phyloP scores from a whole-genome alignment of 2,797 vertebrate genomes.

The Champsocephalus esox region DNA sequence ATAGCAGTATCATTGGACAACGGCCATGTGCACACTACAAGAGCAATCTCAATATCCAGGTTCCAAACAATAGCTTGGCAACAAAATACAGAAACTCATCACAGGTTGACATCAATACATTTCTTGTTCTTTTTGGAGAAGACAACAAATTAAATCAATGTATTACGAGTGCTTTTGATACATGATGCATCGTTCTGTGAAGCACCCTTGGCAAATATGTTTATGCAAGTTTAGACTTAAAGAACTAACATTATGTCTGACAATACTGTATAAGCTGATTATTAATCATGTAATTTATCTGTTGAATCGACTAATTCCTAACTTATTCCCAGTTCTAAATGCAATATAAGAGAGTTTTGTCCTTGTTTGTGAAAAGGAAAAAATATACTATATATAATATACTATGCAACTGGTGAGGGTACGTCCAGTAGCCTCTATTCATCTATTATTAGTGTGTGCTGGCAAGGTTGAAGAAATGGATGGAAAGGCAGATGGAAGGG shows the following conservation, averaged over 20 bases:
- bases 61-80: constrained; percentile 39
- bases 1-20: constrained; percentile 26
- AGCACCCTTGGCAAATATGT: neutral
- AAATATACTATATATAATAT: constrained; percentile 28
- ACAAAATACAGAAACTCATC: constrained; percentile 6
- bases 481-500: constrained; percentile 40
- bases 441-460: constrained; percentile 34
- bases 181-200: neutral
- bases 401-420: constrained; percentile 22
- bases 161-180: neutral
- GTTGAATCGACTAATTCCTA: constrained; percentile 15
- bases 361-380: constrained; percentile 20
- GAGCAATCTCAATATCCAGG: constrained; percentile 10
- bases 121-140: neutral
- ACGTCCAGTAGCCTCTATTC: constrained; percentile 38
- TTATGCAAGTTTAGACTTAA: neutral
- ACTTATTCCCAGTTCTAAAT: constrained; percentile 4
- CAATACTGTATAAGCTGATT: constrained; percentile 20
- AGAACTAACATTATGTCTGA: constrained; percentile 17
- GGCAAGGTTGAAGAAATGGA: constrained; percentile 36
- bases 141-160: neutral
- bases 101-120: neutral
- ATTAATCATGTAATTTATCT: constrained; percentile 7
- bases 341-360: neutral
- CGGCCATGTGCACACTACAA: constrained; percentile 26